phyloP scores from a whole-genome alignment of 2,888 invertebrate species.

The Tiliacea citrago region DNA sequence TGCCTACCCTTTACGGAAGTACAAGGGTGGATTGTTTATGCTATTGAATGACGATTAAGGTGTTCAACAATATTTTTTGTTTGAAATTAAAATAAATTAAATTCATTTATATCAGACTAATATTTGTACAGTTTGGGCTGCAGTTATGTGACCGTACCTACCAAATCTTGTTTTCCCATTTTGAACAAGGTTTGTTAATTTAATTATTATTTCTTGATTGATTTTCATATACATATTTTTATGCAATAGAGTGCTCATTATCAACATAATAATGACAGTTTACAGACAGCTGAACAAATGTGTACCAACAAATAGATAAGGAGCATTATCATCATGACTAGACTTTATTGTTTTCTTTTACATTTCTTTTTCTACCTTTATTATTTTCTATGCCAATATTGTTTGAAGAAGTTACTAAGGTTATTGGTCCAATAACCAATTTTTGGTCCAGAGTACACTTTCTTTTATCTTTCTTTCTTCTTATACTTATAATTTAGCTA shows the following conservation, averaged over 20 bases:
- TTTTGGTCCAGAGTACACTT: too few relatives aligned
- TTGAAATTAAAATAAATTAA: background rate
- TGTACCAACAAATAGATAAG: constrained; percentile 23
- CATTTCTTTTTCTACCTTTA: background rate
- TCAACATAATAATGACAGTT: background rate
- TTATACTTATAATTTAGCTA: background rate
- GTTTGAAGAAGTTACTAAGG: background rate
- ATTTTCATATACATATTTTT: background rate
- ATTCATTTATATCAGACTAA: background rate
- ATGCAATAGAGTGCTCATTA: background rate
- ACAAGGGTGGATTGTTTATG: background rate
- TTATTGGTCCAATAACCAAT: background rate
- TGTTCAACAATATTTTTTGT: background rate
- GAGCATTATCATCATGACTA: background rate
- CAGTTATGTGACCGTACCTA: background rate
- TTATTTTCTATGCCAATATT: constrained; percentile 5
- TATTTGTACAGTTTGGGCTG: background rate
- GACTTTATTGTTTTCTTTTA: background rate
- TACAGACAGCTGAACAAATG: constrained; percentile 38
- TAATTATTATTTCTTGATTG: background rate
- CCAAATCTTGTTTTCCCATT: constrained; percentile 1
- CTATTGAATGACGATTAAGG: background rate
- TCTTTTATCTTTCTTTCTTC: too few relatives aligned
- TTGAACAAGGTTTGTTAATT: background rate
- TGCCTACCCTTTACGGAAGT: background rate